Percentiles rank a stretch among this genome's conserved stretches.
Conservation (phyloP, 2,888 invertebrate genomes). For the Sphaerophoria taeniata region DNA sequence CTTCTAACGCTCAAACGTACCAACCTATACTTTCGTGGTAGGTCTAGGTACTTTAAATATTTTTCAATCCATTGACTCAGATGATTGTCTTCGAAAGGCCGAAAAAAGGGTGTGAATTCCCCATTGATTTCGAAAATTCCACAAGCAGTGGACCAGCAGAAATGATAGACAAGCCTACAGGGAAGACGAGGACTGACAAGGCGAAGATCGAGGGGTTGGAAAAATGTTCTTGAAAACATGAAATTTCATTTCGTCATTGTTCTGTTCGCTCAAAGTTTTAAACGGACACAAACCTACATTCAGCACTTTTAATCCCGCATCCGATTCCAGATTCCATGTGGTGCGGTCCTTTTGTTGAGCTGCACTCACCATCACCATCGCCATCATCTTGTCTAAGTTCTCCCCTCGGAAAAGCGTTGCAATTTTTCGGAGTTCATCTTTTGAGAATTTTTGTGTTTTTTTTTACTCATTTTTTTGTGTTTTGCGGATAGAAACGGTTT, state of each 20-base stretch:
- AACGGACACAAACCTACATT: slow-evolving; percentile 48
- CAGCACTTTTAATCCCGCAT: slow-evolving; percentile 55
- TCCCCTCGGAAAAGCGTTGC: slow-evolving; percentile 54
- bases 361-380: background rate
- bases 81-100: slow-evolving; percentile 67
- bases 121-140: slow-evolving; percentile 24
- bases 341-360: slow-evolving; percentile 3
- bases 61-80: slow-evolving; percentile 72
- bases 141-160: slow-evolving; percentile 2
- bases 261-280: slow-evolving; percentile 27
- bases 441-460: background rate
- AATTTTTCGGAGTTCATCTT: slow-evolving; percentile 56
- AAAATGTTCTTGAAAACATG: slow-evolving; percentile 52
- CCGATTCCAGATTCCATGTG: slow-evolving; percentile 42
- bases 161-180: background rate
- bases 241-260: slow-evolving; percentile 63
- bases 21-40: background rate
- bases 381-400: slow-evolving; percentile 44
- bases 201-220: background rate
- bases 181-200: background rate
- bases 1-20: too few relatives aligned
- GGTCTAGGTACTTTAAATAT: slow-evolving; percentile 64
- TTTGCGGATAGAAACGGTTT: slow-evolving; percentile 5
- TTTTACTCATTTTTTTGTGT: background rate
- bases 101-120: slow-evolving; percentile 69